A percentile compares a stretch with the other conserved stretches of the same genome.
Conservation (phyloP, 1,140 invertebrate species). For the Hydropsyche tenuis region DNA sequence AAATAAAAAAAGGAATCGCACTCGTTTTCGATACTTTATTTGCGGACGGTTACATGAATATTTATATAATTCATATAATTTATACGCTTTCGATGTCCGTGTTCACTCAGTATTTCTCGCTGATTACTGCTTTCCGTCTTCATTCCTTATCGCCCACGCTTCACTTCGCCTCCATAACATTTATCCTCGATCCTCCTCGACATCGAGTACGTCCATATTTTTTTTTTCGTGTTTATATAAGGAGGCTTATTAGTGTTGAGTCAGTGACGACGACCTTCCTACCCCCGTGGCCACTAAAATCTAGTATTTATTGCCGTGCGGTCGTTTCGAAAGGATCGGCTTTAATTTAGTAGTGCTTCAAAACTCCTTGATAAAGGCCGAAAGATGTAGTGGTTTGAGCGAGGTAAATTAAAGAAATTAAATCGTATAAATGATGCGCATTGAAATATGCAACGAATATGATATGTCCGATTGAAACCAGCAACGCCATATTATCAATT, state of each 20-base stretch:
- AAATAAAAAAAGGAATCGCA: too few relatives aligned
- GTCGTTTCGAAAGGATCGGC: constrained; percentile 28
- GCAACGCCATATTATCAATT: too few relatives aligned
- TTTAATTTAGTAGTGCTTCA: constrained; percentile 43
- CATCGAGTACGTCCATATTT: too few relatives aligned
- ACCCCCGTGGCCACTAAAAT: constrained; percentile 17
- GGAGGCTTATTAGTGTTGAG: constrained; percentile 30
- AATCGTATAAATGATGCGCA: constrained; percentile 43
- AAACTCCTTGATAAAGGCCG: constrained; percentile 24
- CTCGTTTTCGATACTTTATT: too few relatives aligned
- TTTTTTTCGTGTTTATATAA: constrained; percentile 10
- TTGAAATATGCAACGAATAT: constrained; percentile 26
- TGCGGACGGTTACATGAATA: neutral
- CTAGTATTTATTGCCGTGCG: constrained; percentile 29
- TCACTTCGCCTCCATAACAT: neutral
- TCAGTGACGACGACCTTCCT: neutral
- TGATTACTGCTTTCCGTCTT: constrained; percentile 49
- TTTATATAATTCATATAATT: constrained; percentile 4
- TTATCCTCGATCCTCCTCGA: too few relatives aligned
- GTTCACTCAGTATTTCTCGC: constrained; percentile 41
- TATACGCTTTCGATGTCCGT: constrained; percentile 33
- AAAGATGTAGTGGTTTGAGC: constrained; percentile 10
- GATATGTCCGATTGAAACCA: neutral
- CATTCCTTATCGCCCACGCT: constrained; percentile 46
- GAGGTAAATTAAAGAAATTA: constrained; percentile 46